Evolutionary conservation across 2,113 vertebrate genomes (phyloP), one percentile per base, ranked within the genome.

Genomic region (Gymnorhina tibicen): DNA sequence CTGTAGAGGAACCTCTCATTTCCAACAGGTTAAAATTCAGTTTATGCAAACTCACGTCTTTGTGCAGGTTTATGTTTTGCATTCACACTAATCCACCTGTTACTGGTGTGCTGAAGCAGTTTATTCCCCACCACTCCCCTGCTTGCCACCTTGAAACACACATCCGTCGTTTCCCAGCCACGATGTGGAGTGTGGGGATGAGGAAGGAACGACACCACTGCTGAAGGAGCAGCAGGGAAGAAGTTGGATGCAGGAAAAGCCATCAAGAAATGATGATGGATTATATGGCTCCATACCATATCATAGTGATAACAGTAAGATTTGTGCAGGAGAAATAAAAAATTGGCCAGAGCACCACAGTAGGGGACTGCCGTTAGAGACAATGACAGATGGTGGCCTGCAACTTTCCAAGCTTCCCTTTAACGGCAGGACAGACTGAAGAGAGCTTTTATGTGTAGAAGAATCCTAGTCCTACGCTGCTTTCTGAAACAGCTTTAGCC

Each of bases 141-240:
- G 42, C 23, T 52, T 1, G 2, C 35, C 24, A 30, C 58, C 19
- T 83, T 35, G 27, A 49, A 46, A 46, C 27, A 13, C 5, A 0
- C 8, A 16, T 7, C 58, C 70, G 22, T 47, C 20, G 8, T 58
- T 32, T 27, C 44, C 20, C 5, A 46, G 1, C 13, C 46, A 13
- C 2, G 0, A 1, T 3, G n/a, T 5, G 16, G 55, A 35, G 24
- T 0, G 0, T 24, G 18, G 17, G 37, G 28, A 14, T 10, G 64
- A 69, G 46, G 63, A 66, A 56, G 55, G 55, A 74, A 28, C 4
- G 4, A 58, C 32, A 24, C 19, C 1, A 3, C 39, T 47, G 30
- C 23, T 1, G 1, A 44, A 26, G 33, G 32, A 62, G 67, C 32
- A 72, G 47, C 26, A 33, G 22, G 30, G 35, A 49, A 80, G 68